Evolutionary conservation across 1,140 invertebrate genomes (phyloP).

Genomic region (Theocolax elegans): DNA sequence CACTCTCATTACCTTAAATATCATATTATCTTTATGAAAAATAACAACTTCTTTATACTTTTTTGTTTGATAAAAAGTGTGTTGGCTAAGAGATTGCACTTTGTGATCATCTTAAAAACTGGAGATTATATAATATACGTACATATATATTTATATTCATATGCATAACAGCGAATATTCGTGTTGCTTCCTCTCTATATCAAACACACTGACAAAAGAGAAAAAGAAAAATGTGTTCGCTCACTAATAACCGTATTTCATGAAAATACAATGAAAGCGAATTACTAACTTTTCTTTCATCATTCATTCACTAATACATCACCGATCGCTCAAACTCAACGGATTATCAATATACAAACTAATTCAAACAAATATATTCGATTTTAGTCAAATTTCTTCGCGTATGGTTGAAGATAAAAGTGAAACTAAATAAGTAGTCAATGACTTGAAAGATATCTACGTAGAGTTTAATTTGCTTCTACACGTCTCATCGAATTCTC

Average conservation of each 20-base stretch:
- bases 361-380: neutral
- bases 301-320: neutral
- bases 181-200: slow-evolving; percentile 29
- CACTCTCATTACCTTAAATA: slow-evolving; percentile 60
- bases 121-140: slow-evolving; percentile 55
- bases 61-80: slow-evolving; percentile 64
- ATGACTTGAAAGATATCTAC: slow-evolving; percentile 28
- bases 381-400: too few species aligned
- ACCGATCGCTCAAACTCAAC: neutral
- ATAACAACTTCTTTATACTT: slow-evolving; percentile 67
- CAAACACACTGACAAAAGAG: slow-evolving; percentile 26
- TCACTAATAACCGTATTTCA: slow-evolving; percentile 5
- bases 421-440: slow-evolving; percentile 31
- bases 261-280: neutral
- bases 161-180: slow-evolving; percentile 40
- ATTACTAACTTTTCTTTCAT: neutral
- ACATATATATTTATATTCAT: slow-evolving; percentile 48
- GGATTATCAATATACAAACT: neutral
- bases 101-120: slow-evolving; percentile 67
- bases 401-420: neutral
- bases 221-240: slow-evolving; percentile 27
- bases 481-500: slow-evolving; percentile 46
- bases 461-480: slow-evolving; percentile 38
- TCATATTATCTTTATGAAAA: slow-evolving; percentile 65
- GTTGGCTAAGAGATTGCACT: slow-evolving; percentile 68